Base-by-base conservation (phyloP, 2,888 invertebrate genomes). In the Chymomyza amoena region DNA sequence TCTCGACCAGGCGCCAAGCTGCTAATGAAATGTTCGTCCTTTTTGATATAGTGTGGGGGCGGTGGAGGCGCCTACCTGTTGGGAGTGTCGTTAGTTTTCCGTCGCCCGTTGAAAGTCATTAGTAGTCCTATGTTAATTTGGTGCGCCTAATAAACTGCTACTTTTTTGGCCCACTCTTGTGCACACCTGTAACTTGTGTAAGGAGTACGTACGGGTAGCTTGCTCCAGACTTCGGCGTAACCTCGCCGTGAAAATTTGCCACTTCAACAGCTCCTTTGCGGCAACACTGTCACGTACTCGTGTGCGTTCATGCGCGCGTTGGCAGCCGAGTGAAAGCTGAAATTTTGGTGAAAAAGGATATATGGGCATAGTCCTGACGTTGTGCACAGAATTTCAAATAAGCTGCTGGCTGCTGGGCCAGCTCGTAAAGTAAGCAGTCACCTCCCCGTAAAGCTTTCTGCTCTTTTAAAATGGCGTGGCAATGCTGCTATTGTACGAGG, bases 241-340 rank as follows among this genome's bases (percentile, higher is more conserved):
- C 73, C 65, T 70, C 74, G 72, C 79, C 78, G 80, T 80, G 79
- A 81, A 89, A 90, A 90, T 90, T 90, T 90, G 90, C 89, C 90
- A 90, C 90, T 90, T 90, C 90, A 90, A 90, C 90, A 90, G 90
- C 90, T 90, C 89, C 90, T 90, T 89, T 87, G 89, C 81, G 90
- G 88, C 83, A 84, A 78, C 81, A 77, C 83, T 72, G 83, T 78
- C 89, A 86, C 85, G 88, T 88, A 73, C 81, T 78, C 78, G 56
- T 67, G 67, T 57, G 45, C 51, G 61, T 62, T 57, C 56, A 57
- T 62, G 57, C 67, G 62, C 61, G 78, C 84, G 76, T 80, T 86
- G 86, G 81, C 70, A 77, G 75, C 62, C 60, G 36, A 72, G 62
- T 68, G 68, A 63, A 63, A 59, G 62, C 68, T 68, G 56, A 25